Conservation (phyloP, 2,888 invertebrate genomes). For the Zelleria hepariella region DNA sequence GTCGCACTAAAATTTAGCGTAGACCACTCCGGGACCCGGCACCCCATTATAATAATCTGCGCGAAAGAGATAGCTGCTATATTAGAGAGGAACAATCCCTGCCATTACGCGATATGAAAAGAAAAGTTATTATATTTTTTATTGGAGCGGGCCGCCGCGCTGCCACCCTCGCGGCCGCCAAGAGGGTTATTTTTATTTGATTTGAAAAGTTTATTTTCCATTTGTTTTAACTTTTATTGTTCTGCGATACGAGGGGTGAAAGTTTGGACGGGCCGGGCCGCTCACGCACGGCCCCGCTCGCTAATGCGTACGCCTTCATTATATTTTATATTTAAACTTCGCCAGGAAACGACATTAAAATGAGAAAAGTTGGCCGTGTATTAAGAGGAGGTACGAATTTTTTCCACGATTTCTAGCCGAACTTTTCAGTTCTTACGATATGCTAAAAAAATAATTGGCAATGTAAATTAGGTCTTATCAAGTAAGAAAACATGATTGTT, state of each 20-base stretch:
- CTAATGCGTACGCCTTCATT: conserved; percentile 69
- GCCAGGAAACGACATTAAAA: conserved; percentile 63
- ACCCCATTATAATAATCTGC: conserved; percentile 60
- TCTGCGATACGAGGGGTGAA: conserved; percentile 55
- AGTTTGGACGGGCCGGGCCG: conserved; percentile 34
- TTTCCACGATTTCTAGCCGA: background rate
- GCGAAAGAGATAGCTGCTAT: conserved; percentile 53
- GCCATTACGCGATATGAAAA: conserved; percentile 70
- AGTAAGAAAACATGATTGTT: too few species aligned
- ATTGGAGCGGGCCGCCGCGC: conserved; percentile 67
- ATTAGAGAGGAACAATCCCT: conserved; percentile 65
- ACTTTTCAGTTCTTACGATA: too few species aligned
- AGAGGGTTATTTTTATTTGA: conserved; percentile 72
- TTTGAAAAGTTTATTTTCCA: conserved; percentile 71
- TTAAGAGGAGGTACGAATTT: conserved; percentile 21
- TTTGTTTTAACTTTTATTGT: conserved; percentile 70
- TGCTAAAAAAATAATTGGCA: too few species aligned
- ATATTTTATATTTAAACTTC: conserved; percentile 71
- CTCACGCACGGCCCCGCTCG: conserved; percentile 65
- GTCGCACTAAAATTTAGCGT: too few species aligned
- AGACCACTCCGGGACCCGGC: conserved; percentile 20
- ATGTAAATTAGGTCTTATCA: too few species aligned
- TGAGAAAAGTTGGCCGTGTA: conserved; percentile 61
- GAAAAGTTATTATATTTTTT: conserved; percentile 73
- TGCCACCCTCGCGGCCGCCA: conserved; percentile 58